Percentiles rank a stretch among this genome's conserved stretches.
Evolutionary conservation across 2,797 vertebrate genomes (phyloP).

Genomic region (Hydrolagus colliei): DNA sequence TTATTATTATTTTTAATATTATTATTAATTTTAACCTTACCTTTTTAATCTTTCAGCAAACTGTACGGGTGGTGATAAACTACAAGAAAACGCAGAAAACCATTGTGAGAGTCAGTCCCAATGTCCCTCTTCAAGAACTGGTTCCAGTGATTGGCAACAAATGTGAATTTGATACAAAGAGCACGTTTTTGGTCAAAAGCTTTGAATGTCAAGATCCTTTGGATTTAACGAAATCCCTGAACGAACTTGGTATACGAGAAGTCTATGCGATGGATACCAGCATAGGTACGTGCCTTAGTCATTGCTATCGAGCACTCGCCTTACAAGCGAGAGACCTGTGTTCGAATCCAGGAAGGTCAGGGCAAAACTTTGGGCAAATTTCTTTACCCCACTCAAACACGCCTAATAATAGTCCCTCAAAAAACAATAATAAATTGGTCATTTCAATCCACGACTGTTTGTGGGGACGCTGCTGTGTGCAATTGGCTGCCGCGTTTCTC

Average conservation of each 20-base stretch:
- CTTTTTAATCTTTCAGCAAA: slow-evolving; percentile 65
- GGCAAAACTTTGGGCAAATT: too few species aligned
- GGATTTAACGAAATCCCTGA: slow-evolving; percentile 77
- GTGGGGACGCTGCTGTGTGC: too few species aligned
- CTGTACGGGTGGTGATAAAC: slow-evolving; percentile 89
- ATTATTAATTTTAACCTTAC: background rate
- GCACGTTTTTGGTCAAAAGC: slow-evolving; percentile 72
- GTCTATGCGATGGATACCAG: slow-evolving; percentile 81
- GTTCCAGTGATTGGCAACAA: slow-evolving; percentile 78
- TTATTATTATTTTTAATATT: too few species aligned
- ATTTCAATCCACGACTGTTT: too few species aligned
- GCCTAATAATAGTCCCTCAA: too few species aligned
- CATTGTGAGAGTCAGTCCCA: slow-evolving; percentile 80
- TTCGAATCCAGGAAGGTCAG: too few species aligned
- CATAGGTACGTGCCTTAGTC: slow-evolving; percentile 59
- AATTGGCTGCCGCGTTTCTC: too few species aligned
- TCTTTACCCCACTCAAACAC: too few species aligned
- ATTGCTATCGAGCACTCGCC: background rate
- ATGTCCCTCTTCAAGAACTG: slow-evolving; percentile 69
- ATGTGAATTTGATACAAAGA: slow-evolving; percentile 82
- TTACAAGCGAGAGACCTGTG: too few species aligned
- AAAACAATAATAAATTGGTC: too few species aligned
- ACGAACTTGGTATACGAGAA: slow-evolving; percentile 82
- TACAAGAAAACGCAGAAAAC: slow-evolving; percentile 93
- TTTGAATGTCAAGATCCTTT: slow-evolving; percentile 70